Conservation (phyloP, 1,140 invertebrate species). For the Linepithema humile region DNA sequence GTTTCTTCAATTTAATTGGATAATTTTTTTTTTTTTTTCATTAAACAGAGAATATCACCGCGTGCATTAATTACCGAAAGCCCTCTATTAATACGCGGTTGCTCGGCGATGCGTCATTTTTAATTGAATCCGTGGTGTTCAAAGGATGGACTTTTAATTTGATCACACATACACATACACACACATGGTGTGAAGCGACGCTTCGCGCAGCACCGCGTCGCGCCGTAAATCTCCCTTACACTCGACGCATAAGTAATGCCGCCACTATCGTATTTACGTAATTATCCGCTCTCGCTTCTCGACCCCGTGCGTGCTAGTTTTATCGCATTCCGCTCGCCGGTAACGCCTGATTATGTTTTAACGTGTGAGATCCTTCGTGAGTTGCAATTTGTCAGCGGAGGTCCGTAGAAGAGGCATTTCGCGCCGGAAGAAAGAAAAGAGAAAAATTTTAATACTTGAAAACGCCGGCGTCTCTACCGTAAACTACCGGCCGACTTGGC, state of each 20-base stretch:
- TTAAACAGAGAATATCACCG: no score
- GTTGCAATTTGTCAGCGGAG: background rate
- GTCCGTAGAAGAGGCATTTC: background rate
- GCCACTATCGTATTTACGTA: constrained; percentile 28
- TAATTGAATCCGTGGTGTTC: constrained; percentile 17
- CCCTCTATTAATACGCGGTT: background rate
- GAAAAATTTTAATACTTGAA: constrained; percentile 44
- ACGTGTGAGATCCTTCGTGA: constrained; percentile 2
- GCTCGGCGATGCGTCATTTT: background rate
- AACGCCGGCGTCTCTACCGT: background rate
- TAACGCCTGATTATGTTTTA: constrained; percentile 37
- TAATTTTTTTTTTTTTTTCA: no score
- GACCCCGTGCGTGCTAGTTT: background rate
- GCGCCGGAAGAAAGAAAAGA: background rate
- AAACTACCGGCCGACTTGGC: constrained; percentile 15
- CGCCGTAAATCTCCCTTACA: constrained; percentile 29
- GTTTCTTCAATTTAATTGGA: no score
- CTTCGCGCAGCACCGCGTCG: background rate
- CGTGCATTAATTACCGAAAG: background rate
- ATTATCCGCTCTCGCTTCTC: constrained; percentile 21
- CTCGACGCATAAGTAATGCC: constrained; percentile 40
- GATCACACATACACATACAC: background rate
- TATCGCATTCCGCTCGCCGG: background rate
- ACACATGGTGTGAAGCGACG: no score
- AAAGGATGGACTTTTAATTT: constrained; percentile 15